These are phyloP conservation scores for Timandra comae DNA, from an alignment of 2,888 invertebrate species.

Conservation along the genomic window DNA sequence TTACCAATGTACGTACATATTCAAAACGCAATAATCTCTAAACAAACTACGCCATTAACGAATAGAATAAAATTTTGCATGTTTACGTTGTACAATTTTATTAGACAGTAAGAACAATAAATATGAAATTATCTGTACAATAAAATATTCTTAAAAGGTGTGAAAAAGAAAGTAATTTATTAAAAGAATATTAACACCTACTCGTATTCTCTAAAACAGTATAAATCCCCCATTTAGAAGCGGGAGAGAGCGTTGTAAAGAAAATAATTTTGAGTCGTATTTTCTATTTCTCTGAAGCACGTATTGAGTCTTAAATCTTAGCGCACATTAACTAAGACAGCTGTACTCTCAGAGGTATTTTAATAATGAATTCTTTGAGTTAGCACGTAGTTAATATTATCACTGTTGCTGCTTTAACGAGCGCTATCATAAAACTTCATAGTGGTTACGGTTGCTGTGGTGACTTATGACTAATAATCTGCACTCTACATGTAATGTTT, in stretches of 20 bases:
- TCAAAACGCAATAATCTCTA: too few relatives aligned
- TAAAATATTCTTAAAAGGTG: too few relatives aligned
- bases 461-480: too few relatives aligned
- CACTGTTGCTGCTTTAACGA: constrained; percentile 52
- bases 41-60: too few relatives aligned
- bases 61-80: too few relatives aligned
- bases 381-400: constrained; percentile 59
- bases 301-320: constrained; percentile 65
- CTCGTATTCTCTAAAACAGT: constrained; percentile 3
- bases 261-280: constrained; percentile 28
- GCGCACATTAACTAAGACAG: constrained; percentile 58
- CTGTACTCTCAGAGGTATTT: constrained; percentile 59
- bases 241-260: constrained; percentile 19
- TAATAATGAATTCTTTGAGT: constrained; percentile 67
- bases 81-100: too few relatives aligned
- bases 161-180: too few relatives aligned
- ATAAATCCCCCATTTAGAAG: constrained; percentile 15
- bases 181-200: constrained; percentile 1
- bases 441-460: constrained; percentile 17
- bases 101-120: too few relatives aligned
- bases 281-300: constrained; percentile 45
- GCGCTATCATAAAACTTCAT: constrained; percentile 56
- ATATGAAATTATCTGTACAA: too few relatives aligned
- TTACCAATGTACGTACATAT: background rate
- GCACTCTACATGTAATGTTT: too few relatives aligned